A percentile compares a stretch with the other conserved stretches of the same genome.
phyloP scores from a whole-genome alignment of 2,113 vertebrate species.

The Casuarius casuarius region DNA sequence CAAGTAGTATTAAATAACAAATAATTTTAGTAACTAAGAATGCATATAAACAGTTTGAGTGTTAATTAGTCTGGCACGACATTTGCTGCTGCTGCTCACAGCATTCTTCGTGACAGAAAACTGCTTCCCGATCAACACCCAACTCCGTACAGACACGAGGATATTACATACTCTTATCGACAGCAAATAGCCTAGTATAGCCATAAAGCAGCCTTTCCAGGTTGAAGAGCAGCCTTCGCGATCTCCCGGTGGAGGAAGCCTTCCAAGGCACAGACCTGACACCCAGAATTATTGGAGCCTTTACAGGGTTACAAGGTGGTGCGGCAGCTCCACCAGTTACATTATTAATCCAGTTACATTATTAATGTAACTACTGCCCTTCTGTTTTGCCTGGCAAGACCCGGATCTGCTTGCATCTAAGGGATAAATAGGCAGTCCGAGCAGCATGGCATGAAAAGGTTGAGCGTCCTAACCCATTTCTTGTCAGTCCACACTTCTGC shows the following conservation, averaged over 20 bases:
- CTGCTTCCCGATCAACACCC: not conserved
- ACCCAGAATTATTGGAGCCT: not conserved
- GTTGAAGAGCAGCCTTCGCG: not conserved
- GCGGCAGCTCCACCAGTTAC: not conserved
- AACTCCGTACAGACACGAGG: not conserved
- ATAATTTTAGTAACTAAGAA: not conserved
- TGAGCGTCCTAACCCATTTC: not conserved
- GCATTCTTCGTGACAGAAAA: not conserved
- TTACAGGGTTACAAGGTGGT: not conserved
- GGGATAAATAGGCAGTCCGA: not conserved
- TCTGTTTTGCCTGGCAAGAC: not conserved
- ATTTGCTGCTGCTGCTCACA: not conserved
- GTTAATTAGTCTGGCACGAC: not conserved
- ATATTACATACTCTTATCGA: not conserved
- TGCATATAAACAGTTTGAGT: not conserved
- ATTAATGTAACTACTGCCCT: not conserved
- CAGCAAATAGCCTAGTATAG: not conserved
- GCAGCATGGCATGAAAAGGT: not conserved
- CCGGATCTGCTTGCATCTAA: not conserved
- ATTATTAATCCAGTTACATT: not conserved
- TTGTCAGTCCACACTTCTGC: not conserved
- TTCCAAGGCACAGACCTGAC: not conserved
- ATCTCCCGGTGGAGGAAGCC: not conserved
- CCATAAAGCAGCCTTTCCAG: not conserved
- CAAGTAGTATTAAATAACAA: not conserved